Percentiles rank a stretch among this genome's conserved stretches.
Conservation (phyloP, 2,113 vertebrate species). For the Melanerpes aurifrons region DNA sequence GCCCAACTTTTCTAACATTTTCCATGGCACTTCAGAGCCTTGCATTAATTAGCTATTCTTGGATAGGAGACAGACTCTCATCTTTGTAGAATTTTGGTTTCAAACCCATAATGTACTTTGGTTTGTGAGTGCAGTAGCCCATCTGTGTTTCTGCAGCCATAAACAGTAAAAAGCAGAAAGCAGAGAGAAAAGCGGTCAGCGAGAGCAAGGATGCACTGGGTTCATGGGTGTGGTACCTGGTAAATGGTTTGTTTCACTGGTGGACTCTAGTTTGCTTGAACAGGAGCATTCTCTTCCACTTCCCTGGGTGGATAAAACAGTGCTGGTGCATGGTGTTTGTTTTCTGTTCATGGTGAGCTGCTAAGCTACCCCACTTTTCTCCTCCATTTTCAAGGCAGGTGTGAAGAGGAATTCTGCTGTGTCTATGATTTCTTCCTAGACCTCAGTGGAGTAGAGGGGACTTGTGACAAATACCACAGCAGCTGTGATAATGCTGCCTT, state of each 20-base stretch:
- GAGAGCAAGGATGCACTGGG: not conserved
- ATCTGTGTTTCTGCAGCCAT: constrained; percentile 48
- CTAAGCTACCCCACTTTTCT: not conserved
- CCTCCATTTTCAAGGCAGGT: not conserved
- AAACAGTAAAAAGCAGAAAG: not conserved
- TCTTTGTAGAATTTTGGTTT: constrained; percentile 43
- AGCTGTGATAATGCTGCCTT: not conserved
- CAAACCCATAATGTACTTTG: not conserved
- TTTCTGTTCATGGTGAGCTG: not conserved
- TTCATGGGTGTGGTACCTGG: not conserved
- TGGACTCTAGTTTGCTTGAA: not conserved
- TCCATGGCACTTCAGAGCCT: constrained; percentile 57
- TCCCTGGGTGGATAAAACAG: not conserved
- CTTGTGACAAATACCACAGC: not conserved
- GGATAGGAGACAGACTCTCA: constrained; percentile 57
- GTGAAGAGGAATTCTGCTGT: not conserved
- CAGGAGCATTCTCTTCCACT: not conserved
- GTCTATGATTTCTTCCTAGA: not conserved
- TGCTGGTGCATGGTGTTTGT: fast-evolving
- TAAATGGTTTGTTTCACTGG: not conserved
- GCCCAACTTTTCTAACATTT: constrained; percentile 66
- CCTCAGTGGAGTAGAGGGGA: not conserved
- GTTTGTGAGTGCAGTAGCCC: constrained; percentile 25
- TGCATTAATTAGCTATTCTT: constrained; percentile 69
- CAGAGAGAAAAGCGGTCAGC: not conserved